These are phyloP conservation scores for Buathra laborator DNA, from an alignment of 2,888 invertebrate species.

Conservation along the genomic window DNA sequence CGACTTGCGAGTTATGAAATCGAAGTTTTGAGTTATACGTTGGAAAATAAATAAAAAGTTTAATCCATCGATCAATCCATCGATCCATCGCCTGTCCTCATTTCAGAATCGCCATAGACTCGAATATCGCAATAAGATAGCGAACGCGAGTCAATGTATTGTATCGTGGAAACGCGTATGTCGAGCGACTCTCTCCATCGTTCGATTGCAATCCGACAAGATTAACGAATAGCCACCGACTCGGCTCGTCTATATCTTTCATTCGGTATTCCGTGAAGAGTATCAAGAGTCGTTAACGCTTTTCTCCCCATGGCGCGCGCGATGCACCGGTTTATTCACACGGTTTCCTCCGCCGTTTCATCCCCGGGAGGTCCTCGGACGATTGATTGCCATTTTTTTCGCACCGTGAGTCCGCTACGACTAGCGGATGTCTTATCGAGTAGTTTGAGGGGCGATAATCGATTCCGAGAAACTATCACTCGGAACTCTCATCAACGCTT, in stretches of 20 bases:
- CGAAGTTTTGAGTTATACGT: too few relatives aligned
- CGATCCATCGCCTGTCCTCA: too few relatives aligned
- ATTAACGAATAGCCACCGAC: constrained; percentile 57
- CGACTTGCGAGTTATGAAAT: too few relatives aligned
- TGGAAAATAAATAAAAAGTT: too few relatives aligned
- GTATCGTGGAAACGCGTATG: not conserved
- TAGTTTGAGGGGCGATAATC: constrained; percentile 23
- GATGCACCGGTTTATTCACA: constrained; percentile 66
- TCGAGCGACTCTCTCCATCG: not conserved
- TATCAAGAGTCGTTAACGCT: constrained; percentile 55
- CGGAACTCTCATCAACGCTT: not conserved
- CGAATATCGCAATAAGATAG: not conserved
- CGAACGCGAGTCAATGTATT: not conserved
- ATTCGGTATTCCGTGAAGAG: constrained; percentile 12
- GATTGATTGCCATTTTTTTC: constrained; percentile 58
- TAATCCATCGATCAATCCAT: too few relatives aligned
- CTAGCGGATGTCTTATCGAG: constrained; percentile 24
- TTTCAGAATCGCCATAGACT: too few relatives aligned
- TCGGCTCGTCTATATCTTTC: constrained; percentile 27
- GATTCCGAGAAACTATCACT: constrained; percentile 34
- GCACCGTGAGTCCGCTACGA: not conserved
- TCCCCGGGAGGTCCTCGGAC: constrained; percentile 43
- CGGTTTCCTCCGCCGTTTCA: constrained; percentile 49
- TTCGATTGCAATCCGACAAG: constrained; percentile 27
- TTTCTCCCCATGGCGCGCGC: constrained; percentile 32